These are phyloP conservation scores for Limonius californicus DNA, from an alignment of 1,140 invertebrate species.

Conservation along the genomic window DNA sequence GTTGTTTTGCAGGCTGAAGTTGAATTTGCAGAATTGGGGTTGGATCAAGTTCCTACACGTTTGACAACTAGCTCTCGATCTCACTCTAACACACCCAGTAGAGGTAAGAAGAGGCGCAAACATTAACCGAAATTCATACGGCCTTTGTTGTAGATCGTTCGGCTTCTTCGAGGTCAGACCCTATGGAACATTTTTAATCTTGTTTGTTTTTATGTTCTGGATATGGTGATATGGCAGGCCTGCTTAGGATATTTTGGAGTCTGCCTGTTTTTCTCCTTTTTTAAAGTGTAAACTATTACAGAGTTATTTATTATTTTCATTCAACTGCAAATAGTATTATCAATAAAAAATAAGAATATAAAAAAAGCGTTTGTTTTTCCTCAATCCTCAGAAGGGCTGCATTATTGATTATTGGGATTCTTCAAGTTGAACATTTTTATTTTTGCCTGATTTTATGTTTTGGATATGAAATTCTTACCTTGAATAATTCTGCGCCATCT, in stretches of 20 bases:
- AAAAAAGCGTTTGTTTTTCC: no score
- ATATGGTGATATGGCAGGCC: no score
- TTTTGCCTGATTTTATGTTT: no score
- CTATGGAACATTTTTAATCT: constrained; percentile 18
- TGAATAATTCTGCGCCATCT: no score
- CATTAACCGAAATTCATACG: neutral
- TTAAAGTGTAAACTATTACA: neutral
- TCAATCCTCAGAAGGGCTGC: no score
- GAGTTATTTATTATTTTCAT: neutral
- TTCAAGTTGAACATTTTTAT: no score
- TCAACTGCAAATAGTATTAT: neutral
- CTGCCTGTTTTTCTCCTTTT: neutral
- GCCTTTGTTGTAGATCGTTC: constrained; percentile 8
- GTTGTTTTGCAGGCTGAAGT: constrained; percentile 13
- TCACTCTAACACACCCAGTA: constrained; percentile 37
- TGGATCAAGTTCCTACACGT: constrained; percentile 45
- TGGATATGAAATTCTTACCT: no score
- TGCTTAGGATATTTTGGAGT: constrained; percentile 16
- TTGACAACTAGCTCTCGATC: constrained; percentile 36
- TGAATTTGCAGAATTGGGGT: constrained; percentile 31
- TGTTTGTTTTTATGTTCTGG: neutral
- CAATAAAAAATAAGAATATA: no score
- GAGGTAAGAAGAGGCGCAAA: constrained; percentile 28
- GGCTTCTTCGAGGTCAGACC: constrained; percentile 14
- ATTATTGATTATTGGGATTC: no score